Evolutionary conservation across 1,140 invertebrate species (phyloP), one percentile per base, ranked within the genome.

Genomic region (Drosophila rufa): DNA sequence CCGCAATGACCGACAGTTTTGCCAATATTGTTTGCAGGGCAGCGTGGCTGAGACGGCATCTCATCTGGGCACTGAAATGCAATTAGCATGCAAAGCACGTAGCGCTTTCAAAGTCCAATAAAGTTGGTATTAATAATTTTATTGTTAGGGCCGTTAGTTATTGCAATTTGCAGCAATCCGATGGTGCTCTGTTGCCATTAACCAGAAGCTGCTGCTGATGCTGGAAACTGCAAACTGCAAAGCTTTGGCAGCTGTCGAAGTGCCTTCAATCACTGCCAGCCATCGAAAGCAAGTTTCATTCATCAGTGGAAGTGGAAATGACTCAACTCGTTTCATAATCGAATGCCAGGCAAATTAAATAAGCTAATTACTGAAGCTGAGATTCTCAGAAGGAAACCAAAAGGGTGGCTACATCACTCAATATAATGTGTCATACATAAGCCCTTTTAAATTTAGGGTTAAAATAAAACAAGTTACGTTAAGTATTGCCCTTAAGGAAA

Each of bases 81-180:
- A 81, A 87, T 87, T 87, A 81, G 75, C 84, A 87, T 81, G 78
- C 85, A 90, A 89, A 78, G 74, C 84, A 87, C 84, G 84, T 89
- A 90, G 68, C 48, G 59, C 51, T 69, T 64, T 64, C 74, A 53
- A 60, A 84, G 58, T 75, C 85, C 64, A 75, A 89, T 87, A 69
- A 74, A 87, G 70, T 80, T 84, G 61, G 62, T 84, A 71, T 81
- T 80, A 87, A 89, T 79, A 83, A 75, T 65, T 60, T 77, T 70
- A 56, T 67, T 82, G 66, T 50, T 70, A 43, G 50, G 55, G 47
- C 64, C 50, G 48, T 67, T 69, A 59, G 55, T 64, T 64, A 59
- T 56, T 74, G 80, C 70, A 69, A 70, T 71, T 76, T 75, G 47
- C 75, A 60, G 79, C 68, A 47, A 56, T 56, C 58, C 45, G 55